Conservation (phyloP, 2,888 invertebrate genomes). For the Monochamus alternatus region DNA sequence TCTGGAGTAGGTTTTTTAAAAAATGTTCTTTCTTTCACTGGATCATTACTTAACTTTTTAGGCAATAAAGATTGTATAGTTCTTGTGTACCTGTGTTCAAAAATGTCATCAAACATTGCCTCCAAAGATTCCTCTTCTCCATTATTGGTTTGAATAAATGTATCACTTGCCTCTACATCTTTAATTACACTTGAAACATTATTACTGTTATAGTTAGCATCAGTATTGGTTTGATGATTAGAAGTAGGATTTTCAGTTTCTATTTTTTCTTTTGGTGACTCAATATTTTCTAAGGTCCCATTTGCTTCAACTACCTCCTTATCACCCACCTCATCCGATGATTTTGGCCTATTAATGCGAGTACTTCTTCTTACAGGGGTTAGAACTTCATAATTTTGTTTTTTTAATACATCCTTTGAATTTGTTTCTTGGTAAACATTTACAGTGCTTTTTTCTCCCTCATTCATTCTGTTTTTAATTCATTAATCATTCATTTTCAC, state of each 20-base stretch:
- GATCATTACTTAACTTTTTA: slow-evolving; percentile 9
- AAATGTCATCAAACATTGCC: slow-evolving; percentile 36
- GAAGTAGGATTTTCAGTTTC: background rate
- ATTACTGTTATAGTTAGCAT: background rate
- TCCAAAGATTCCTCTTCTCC: slow-evolving; percentile 28
- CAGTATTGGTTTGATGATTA: slow-evolving; percentile 5
- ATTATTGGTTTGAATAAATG: slow-evolving; percentile 15
- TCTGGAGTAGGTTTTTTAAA: slow-evolving; percentile 17
- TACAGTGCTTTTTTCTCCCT: slow-evolving; percentile 1
- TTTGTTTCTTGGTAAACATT: background rate
- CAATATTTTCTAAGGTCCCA: background rate
- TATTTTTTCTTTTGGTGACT: background rate
- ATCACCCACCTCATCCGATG: slow-evolving; percentile 9
- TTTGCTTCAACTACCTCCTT: slow-evolving; percentile 6
- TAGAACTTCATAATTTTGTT: background rate
- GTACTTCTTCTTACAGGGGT: slow-evolving; percentile 30
- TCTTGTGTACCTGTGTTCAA: slow-evolving; percentile 24
- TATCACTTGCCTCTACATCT: slow-evolving; percentile 1
- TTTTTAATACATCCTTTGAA: background rate
- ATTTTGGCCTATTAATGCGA: slow-evolving; percentile 17
- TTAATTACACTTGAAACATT: background rate
- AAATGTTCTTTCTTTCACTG: slow-evolving; percentile 33
- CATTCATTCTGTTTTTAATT: slow-evolving; percentile 22
- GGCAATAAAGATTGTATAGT: slow-evolving; percentile 13
- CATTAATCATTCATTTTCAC: slow-evolving; percentile 16